A percentile compares a stretch with the other conserved stretches of the same genome.
These are phyloP conservation scores for Mastacembelus armatus DNA, from an alignment of 2,797 vertebrate species.

Conservation along the genomic window DNA sequence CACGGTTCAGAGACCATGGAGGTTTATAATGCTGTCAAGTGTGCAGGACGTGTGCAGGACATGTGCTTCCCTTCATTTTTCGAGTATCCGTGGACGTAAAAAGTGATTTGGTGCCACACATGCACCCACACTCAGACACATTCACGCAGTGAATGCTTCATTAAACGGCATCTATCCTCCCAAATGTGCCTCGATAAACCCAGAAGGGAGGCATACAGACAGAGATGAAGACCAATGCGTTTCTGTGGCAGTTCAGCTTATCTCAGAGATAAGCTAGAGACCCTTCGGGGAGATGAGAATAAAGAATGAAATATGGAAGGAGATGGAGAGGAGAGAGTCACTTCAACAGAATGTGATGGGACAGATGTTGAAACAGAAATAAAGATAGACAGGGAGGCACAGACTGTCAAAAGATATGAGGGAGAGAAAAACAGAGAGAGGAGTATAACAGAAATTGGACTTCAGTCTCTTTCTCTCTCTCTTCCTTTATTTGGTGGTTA, in stretches of 20 bases:
- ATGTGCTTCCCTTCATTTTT: constrained; percentile 50
- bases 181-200: constrained; percentile 60
- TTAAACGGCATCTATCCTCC: constrained; percentile 70
- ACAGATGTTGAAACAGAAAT: constrained; percentile 41
- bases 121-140: constrained; percentile 23
- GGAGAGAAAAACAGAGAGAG: background rate
- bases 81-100: constrained; percentile 30
- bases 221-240: constrained; percentile 62
- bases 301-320: constrained; percentile 51
- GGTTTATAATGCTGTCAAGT: constrained; percentile 68
- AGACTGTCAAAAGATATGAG: constrained; percentile 29
- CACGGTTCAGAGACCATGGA: constrained; percentile 48
- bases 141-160: constrained; percentile 61
- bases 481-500: constrained; percentile 66
- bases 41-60: constrained; percentile 56
- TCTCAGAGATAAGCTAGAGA: constrained; percentile 67
- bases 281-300: constrained; percentile 72
- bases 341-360: constrained; percentile 39
- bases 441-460: constrained; percentile 31
- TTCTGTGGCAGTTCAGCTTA: constrained; percentile 61
- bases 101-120: constrained; percentile 44
- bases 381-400: constrained; percentile 20
- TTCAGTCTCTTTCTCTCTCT: constrained; percentile 15
- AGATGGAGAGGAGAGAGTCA: constrained; percentile 24
- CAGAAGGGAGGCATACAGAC: constrained; percentile 53